Conservation (phyloP, 2,888 invertebrate genomes). For the Diachrysia chrysitis region DNA sequence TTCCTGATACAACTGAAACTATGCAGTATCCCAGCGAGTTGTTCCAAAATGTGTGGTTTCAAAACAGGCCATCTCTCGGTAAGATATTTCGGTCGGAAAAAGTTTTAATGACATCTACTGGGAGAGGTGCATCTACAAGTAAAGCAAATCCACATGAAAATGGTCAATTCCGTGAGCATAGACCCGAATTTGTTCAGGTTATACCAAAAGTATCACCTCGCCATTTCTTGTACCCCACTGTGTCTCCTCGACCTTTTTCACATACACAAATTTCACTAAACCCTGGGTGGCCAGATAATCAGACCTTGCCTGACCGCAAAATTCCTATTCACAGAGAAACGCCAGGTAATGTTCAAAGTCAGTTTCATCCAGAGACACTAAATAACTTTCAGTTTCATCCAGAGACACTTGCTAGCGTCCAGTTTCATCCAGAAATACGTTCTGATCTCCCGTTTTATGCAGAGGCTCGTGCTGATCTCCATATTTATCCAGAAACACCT, state of each 20-base stretch:
- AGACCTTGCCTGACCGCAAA: background rate
- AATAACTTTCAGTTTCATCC: background rate
- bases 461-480: too few species aligned
- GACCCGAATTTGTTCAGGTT: background rate
- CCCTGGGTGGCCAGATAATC: background rate
- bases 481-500: background rate
- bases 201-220: background rate
- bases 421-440: too few species aligned
- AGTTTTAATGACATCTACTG: background rate
- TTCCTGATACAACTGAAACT: constrained; percentile 4
- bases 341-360: background rate
- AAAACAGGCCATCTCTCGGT: background rate
- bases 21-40: background rate
- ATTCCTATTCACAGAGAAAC: background rate
- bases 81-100: too few species aligned
- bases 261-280: background rate
- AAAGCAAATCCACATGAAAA: background rate
- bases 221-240: background rate
- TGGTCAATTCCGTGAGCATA: background rate
- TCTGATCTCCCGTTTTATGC: too few species aligned
- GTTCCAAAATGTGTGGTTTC: constrained; percentile 1
- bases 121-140: background rate
- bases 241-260: background rate
- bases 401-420: background rate
- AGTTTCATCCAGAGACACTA: background rate